These are phyloP conservation scores for Drosophila ficusphila DNA, from an alignment of 1,140 invertebrate genomes.

Conservation along the genomic window DNA sequence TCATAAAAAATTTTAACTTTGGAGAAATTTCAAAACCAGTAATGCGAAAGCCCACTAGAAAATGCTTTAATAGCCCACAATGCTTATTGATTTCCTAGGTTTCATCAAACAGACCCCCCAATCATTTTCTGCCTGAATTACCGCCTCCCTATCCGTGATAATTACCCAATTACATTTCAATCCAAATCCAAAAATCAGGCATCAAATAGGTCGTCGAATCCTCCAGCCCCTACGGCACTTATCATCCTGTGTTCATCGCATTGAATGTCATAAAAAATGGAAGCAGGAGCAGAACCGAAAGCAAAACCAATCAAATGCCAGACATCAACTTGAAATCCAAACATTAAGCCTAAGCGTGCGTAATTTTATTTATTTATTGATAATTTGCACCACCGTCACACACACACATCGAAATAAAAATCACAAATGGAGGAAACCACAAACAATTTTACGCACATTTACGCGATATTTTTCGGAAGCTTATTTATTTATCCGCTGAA, in stretches of 20 bases:
- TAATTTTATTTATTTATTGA: conserved; percentile 82
- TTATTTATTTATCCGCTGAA: conserved; percentile 52
- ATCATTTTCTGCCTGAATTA: neutral
- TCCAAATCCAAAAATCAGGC: conserved; percentile 29
- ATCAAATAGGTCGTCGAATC: neutral
- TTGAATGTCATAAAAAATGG: conserved; percentile 22
- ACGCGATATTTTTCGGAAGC: conserved; percentile 53
- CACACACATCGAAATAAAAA: conserved; percentile 34
- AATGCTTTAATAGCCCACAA: too few species aligned
- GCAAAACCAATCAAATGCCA: conserved; percentile 74
- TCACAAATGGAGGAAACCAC: conserved; percentile 29
- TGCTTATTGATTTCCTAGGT: neutral
- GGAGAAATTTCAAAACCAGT: too few species aligned
- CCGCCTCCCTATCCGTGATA: conserved; percentile 9
- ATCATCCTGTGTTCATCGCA: conserved; percentile 16
- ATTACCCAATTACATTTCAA: conserved; percentile 51
- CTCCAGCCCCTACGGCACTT: neutral
- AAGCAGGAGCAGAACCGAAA: neutral
- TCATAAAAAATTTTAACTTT: too few species aligned
- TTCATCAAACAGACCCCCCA: neutral
- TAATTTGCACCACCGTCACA: conserved; percentile 72
- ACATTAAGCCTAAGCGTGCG: conserved; percentile 71
- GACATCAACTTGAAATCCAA: conserved; percentile 70
- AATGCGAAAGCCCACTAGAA: neutral
- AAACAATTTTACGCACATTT: conserved; percentile 75